Evolutionary conservation across 2,888 invertebrate species (phyloP), one percentile per base, ranked within the genome.

Genomic region (Tinea semifulvella): DNA sequence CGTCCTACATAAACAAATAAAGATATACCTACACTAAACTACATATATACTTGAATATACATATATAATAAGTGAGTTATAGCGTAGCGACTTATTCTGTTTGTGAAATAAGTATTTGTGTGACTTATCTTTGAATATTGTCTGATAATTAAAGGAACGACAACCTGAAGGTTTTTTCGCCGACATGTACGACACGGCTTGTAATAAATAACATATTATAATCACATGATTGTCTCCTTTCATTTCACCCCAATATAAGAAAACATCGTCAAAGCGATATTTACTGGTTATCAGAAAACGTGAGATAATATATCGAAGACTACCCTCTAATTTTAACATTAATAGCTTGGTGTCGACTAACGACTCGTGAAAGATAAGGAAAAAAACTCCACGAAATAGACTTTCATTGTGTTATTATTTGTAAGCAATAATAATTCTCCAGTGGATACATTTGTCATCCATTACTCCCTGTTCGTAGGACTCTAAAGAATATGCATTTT

Each of bases 341-440:
- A 28, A 17, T 16, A 27, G 22, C 10, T 20, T 26, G 31, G 43
- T 11, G 43, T 11, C 10, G 52, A 51, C 57, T 61, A 64, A 62
- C 61, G 63, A 62, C 59, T 57, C 56, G 63, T 58, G 53, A 61
- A 53, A 62, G 64, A 65, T 64, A 63, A 60, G 53, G 20, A 20
- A 17, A 8, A 43, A 43, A 43, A 43, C 43, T 27, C 28, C 6
- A 18, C 3, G 43, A n/a, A n/a, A n/a, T n/a, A n/a, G n/a, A n/a
- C n/a, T 19, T 28, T 7, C 8, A 42, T 26, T 39, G 39, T 39
- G 6, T 14, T 13, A 13, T 11, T 31, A 36, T 6, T 16, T n/a
- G 39, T 8, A 20, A 20, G 10, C 3, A 19, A 39, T 39, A 19
- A 39, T 39, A 39, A 17, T 10, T n/a, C 39, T 19, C 39, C n/a